These are phyloP conservation scores for Eupristina koningsbergeri DNA, from an alignment of 1,140 invertebrate species.

Conservation along the genomic window DNA sequence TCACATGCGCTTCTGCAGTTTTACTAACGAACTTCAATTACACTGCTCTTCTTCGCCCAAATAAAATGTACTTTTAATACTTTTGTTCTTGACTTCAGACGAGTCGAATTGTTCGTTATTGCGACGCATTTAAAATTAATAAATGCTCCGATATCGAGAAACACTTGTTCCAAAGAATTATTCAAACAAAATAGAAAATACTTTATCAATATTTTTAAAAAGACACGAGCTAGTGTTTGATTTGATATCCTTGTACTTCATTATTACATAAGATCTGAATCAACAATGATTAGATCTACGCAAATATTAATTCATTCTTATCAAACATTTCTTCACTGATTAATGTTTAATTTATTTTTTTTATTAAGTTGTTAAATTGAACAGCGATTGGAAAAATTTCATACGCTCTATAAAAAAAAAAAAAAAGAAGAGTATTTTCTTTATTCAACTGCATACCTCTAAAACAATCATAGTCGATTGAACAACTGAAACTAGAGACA, in stretches of 20 bases:
- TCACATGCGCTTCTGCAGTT: background rate
- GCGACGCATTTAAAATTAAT: background rate
- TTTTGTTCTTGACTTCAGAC: too few species aligned
- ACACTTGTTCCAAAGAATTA: background rate
- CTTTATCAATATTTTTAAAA: background rate
- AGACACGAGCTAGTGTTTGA: background rate
- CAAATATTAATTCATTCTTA: background rate
- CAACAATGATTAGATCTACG: background rate
- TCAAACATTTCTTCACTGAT: background rate
- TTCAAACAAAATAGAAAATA: background rate
- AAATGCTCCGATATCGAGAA: background rate
- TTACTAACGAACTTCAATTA: background rate
- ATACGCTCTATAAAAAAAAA: too few species aligned
- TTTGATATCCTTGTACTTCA: background rate
- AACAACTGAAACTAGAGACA: background rate
- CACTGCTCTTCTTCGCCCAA: background rate
- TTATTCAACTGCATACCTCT: background rate
- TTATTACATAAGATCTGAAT: background rate
- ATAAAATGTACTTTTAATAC: too few species aligned
- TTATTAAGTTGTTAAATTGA: background rate
- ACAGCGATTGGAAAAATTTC: background rate
- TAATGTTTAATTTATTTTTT: too few species aligned
- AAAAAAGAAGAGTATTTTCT: background rate
- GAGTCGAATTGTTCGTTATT: too few species aligned
- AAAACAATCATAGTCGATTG: background rate